Conservation (phyloP, 2,797 vertebrate genomes). For the Fundulus diaphanus region DNA sequence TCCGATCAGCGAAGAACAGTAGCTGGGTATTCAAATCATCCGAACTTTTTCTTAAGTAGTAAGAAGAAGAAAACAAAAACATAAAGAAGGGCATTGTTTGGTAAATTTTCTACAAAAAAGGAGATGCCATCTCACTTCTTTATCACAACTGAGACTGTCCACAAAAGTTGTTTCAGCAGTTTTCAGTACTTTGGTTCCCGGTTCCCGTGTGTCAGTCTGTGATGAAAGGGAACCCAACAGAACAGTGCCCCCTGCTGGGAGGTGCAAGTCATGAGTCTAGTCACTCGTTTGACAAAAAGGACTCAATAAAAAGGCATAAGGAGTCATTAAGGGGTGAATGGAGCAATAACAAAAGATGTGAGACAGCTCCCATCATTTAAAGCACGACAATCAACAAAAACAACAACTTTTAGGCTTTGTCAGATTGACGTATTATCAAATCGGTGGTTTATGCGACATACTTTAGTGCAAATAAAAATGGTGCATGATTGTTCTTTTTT, state of each 20-base stretch:
- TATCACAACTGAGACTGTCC: slow-evolving; percentile 27
- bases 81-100: slow-evolving; percentile 53
- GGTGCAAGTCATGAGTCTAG: slow-evolving; percentile 44
- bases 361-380: slow-evolving; percentile 38
- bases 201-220: slow-evolving; percentile 12
- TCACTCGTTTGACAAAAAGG: slow-evolving; percentile 47
- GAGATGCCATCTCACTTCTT: slow-evolving; percentile 40
- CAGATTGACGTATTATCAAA: slow-evolving; percentile 41
- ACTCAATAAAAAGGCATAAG: slow-evolving; percentile 24
- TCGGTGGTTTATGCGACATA: slow-evolving; percentile 61
- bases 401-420: slow-evolving; percentile 42
- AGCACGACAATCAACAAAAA: slow-evolving; percentile 54
- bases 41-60: slow-evolving; percentile 21
- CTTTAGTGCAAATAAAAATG: slow-evolving; percentile 60
- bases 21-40: slow-evolving; percentile 30
- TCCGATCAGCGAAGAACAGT: slow-evolving; percentile 33
- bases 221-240: slow-evolving; percentile 13
- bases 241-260: slow-evolving; percentile 41
- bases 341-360: slow-evolving; percentile 19
- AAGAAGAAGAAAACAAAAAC: slow-evolving; percentile 12
- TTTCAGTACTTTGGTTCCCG: slow-evolving; percentile 22
- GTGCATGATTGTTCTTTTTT: slow-evolving; percentile 63
- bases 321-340: background rate
- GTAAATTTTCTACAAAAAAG: slow-evolving; percentile 52
- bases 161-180: slow-evolving; percentile 20